A percentile compares a stretch with the other conserved stretches of the same genome.
These are phyloP conservation scores for Sporophila hypoxantha DNA, from an alignment of 2,113 vertebrate genomes.

Conservation along the genomic window DNA sequence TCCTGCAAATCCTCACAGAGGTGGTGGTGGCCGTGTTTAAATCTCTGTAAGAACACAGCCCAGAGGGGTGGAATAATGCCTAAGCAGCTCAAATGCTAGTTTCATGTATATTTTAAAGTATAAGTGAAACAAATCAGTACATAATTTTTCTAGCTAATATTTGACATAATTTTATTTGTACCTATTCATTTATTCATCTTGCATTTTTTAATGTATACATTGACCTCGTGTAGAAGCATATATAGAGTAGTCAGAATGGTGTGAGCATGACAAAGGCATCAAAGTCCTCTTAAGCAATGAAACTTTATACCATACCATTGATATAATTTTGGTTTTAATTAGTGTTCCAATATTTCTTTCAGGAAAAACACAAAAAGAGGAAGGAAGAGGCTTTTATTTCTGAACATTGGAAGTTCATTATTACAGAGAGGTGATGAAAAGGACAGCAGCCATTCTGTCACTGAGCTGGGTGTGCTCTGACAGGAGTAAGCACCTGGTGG, in stretches of 20 bases:
- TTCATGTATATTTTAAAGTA: not conserved
- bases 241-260: not conserved
- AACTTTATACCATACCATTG: not conserved
- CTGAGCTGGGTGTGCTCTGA: not conserved
- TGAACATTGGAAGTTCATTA: not conserved
- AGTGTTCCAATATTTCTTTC: not conserved
- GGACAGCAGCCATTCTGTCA: not conserved
- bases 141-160: not conserved
- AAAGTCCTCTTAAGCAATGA: not conserved
- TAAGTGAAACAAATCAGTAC: not conserved
- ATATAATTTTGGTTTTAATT: not conserved
- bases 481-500: not conserved
- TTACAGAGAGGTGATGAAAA: not conserved
- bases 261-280: not conserved
- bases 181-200: not conserved
- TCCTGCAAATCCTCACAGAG: not conserved
- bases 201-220: not conserved
- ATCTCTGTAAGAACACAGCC: not conserved
- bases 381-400: not conserved
- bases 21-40: not conserved
- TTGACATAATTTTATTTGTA: not conserved
- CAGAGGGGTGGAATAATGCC: not conserved
- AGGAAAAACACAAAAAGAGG: not conserved
- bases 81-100: not conserved
- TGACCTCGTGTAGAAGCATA: not conserved